These are phyloP conservation scores for Encarsia formosa DNA, from an alignment of 2,888 invertebrate species.

Conservation along the genomic window DNA sequence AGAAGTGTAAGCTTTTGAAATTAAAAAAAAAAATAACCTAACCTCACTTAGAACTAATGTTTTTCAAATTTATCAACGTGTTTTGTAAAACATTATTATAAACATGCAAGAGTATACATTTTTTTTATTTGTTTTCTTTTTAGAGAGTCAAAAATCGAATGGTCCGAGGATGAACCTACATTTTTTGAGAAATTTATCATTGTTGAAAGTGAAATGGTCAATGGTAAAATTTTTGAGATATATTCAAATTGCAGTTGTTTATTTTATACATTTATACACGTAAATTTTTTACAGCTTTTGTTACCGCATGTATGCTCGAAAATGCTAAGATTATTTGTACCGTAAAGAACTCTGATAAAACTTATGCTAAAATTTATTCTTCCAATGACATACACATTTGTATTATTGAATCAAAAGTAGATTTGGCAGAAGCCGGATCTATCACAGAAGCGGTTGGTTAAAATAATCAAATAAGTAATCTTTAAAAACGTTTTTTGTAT, in stretches of 20 bases:
- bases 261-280: neutral
- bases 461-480: slow-evolving; percentile 2
- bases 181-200: slow-evolving; percentile 38
- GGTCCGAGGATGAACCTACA: slow-evolving; percentile 36
- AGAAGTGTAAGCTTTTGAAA: slow-evolving; percentile 30
- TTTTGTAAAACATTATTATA: slow-evolving; percentile 1
- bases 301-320: slow-evolving; percentile 31
- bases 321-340: slow-evolving; percentile 35
- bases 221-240: slow-evolving; percentile 31
- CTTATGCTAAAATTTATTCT: slow-evolving; percentile 36
- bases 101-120: neutral
- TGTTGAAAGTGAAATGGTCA: slow-evolving; percentile 39
- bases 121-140: slow-evolving; percentile 13
- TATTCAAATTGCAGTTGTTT: slow-evolving; percentile 4
- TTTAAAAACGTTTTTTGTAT: neutral
- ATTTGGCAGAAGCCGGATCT: slow-evolving; percentile 38
- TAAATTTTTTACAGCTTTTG: slow-evolving; percentile 33
- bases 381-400: slow-evolving; percentile 37
- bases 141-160: slow-evolving; percentile 39
- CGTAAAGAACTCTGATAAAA: slow-evolving; percentile 34
- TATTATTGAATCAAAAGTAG: slow-evolving; percentile 34
- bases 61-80: neutral
- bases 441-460: slow-evolving; percentile 38
- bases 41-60: slow-evolving; percentile 18
- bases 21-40: slow-evolving; percentile 13